A percentile compares a stretch with the other conserved stretches of the same genome.
Conservation (phyloP, 2,113 vertebrate species). For the Ageneiosus marmoratus region DNA sequence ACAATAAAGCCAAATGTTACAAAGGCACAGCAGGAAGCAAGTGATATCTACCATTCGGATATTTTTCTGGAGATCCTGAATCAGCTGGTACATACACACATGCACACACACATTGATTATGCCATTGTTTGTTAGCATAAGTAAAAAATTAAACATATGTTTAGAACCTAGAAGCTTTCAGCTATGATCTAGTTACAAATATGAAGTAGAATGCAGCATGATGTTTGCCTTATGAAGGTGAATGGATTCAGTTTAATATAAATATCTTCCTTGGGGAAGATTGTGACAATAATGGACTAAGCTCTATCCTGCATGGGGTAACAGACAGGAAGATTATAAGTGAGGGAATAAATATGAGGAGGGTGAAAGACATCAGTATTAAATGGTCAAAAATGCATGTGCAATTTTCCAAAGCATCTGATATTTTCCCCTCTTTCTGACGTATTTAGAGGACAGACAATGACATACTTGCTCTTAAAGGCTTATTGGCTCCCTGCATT, state of each 20-base stretch:
- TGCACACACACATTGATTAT: neutral
- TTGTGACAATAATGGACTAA: neutral
- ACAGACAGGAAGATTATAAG: constrained; percentile 19
- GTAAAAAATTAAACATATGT: neutral
- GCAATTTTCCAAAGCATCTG: constrained; percentile 21
- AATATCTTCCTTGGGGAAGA: neutral
- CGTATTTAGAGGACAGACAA: constrained; percentile 7
- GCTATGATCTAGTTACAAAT: neutral
- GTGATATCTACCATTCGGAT: neutral
- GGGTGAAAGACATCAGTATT: constrained; percentile 3
- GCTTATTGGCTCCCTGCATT: neutral
- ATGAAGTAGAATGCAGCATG: neutral
- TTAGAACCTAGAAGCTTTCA: neutral
- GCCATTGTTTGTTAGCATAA: neutral
- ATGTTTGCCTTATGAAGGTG: neutral
- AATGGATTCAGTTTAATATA: neutral
- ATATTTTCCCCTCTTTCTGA: constrained; percentile 16
- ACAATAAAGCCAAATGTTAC: neutral
- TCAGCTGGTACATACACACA: neutral
- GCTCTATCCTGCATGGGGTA: constrained; percentile 5
- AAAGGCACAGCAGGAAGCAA: neutral
- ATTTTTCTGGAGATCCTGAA: neutral
- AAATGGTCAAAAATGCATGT: neutral
- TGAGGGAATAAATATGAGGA: neutral
- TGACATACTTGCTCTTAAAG: constrained; percentile 26